These are phyloP conservation scores for Drosophila crucigera DNA, from an alignment of 2,888 invertebrate genomes.

Conservation along the genomic window DNA sequence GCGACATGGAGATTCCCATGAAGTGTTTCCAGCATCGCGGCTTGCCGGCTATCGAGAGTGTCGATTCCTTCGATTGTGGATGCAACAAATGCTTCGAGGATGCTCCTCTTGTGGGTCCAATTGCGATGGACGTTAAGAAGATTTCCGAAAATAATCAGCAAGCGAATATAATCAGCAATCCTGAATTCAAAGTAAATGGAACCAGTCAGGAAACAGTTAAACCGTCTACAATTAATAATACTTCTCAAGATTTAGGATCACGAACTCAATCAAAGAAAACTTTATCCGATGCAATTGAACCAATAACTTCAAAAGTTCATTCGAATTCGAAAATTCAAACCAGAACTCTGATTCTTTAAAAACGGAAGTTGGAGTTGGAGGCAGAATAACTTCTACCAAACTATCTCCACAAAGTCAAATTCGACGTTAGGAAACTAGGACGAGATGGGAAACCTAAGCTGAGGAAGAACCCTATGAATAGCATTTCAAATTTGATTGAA, in stretches of 20 bases:
- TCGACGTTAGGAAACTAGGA: not conserved
- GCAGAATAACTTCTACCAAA: not conserved
- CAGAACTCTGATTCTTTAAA: not conserved
- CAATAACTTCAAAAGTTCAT: not conserved
- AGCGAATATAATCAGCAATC: not conserved
- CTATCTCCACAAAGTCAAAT: not conserved
- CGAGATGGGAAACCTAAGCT: not conserved
- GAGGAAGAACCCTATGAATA: not conserved
- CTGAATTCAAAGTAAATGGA: not conserved
- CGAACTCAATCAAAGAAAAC: not conserved
- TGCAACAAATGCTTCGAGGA: conserved; percentile 11
- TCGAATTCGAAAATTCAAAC: not conserved
- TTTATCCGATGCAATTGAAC: not conserved
- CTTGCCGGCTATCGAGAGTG: conserved; percentile 38
- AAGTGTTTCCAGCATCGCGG: conserved; percentile 36
- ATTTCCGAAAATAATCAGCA: not conserved
- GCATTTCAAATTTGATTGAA: not conserved
- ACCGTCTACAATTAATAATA: not conserved
- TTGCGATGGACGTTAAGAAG: conserved; percentile 5
- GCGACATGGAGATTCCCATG: conserved; percentile 30
- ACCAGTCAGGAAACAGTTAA: not conserved
- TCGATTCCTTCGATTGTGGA: conserved; percentile 41
- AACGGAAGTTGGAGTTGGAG: not conserved
- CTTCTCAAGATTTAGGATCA: not conserved
- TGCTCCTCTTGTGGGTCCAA: not conserved